Base-by-base conservation (phyloP, 2,888 invertebrate species). In the Dynastes grantii region DNA sequence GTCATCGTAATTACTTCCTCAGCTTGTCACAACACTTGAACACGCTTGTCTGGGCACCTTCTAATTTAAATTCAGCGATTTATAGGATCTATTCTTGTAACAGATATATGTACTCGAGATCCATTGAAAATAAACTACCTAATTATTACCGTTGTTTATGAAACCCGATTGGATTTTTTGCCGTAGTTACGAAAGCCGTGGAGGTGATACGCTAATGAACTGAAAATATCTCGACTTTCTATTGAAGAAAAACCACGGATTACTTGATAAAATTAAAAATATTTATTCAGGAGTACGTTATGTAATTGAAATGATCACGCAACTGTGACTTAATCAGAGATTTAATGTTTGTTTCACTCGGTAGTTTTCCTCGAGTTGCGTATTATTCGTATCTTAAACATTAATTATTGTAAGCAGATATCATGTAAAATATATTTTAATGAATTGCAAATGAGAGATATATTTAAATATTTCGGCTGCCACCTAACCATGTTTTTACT, bases 1-100 rank as follows among this genome's bases (percentile, higher is more conserved):
- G 65, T 40, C 40, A 51, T 22, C 22, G 13, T 51, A 68, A 51
- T 68, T 68, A n/a, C 68, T 49, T 68, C 67, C 67, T 67, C 49
- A 2, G 27, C 9, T 49, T 67, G 49, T 49, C 67, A 45, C 67
- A 65, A 27, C n/a, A 65, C 40, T 40, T 2, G 40, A 67, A 45
- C 67, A 51, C 13, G 51, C n/a, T 51, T 27, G 29, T 68, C 29
- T 27, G 22, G 0, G 49, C n/a, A 68, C 51, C 51, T 68, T 68
- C 68, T 68, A 9, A 68, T 68, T 68, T 68, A 51, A 51, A 51
- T 51, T 13, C 49, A 68, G 51, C 51, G 16, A 29, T 51, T 68
- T 68, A 27, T 29, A 13, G 29, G 13, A 68, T 6, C 11, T 22
- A 68, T 51, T 68, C 49, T 27, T 68, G 51, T 49, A 22, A 29